Percentiles rank a stretch among this genome's conserved stretches.
Conservation (phyloP, 1,140 invertebrate species). For the Grapholita molesta region DNA sequence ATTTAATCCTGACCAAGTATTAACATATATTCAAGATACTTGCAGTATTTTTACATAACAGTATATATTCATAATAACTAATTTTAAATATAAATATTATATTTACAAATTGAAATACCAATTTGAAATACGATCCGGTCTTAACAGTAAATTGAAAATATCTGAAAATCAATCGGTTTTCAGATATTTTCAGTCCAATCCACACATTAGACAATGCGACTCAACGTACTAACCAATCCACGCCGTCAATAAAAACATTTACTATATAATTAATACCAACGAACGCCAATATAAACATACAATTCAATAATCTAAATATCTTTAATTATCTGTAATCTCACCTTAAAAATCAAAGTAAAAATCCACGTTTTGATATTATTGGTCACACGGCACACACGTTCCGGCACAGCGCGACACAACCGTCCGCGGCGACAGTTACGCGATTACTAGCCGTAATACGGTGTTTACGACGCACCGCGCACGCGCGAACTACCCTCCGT, state of each 20-base stretch:
- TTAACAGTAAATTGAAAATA: no score
- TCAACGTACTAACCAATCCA: neutral
- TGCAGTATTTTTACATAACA: no score
- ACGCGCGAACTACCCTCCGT: slow-evolving; percentile 8
- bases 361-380: neutral
- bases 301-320: neutral
- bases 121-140: no score
- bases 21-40: no score
- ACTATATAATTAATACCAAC: neutral
- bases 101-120: no score
- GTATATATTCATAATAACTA: no score
- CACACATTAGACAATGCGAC: neutral
- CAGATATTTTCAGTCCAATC: neutral
- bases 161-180: neutral
- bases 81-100: no score
- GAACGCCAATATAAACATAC: neutral
- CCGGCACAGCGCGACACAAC: neutral
- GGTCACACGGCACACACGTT: neutral
- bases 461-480: slow-evolving; percentile 10
- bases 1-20: no score
- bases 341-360: slow-evolving; percentile 8
- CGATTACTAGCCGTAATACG: neutral
- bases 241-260: neutral
- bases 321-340: neutral
- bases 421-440: neutral